Evolutionary conservation across 2,888 invertebrate genomes (phyloP).

Genomic region (Danaus chrysippus): DNA sequence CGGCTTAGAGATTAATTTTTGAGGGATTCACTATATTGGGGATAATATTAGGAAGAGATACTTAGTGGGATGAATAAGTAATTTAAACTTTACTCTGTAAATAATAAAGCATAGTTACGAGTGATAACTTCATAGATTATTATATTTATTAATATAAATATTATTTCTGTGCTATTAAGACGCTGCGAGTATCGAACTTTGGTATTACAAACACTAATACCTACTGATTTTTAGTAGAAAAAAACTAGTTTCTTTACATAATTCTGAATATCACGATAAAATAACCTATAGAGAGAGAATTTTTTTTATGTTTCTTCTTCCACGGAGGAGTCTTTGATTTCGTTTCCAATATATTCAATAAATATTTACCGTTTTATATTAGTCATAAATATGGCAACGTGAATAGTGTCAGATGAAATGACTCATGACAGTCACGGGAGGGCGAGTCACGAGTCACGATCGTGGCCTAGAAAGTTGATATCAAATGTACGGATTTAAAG

Average conservation of each 20-base stretch:
- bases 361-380: constrained; percentile 23
- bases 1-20: constrained; percentile 17
- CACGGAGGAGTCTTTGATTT: not conserved
- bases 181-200: no score
- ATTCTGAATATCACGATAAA: no score
- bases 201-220: no score
- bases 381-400: constrained; percentile 21
- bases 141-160: not conserved
- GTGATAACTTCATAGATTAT: not conserved
- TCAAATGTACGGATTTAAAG: constrained; percentile 17
- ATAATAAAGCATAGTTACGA: constrained; percentile 14
- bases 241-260: no score
- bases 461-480: constrained; percentile 36
- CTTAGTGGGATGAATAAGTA: constrained; percentile 16
- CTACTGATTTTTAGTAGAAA: no score
- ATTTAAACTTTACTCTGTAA: constrained; percentile 1
- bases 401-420: constrained; percentile 20
- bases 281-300: no score
- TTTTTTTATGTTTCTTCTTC: no score
- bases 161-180: no score
- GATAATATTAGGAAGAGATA: constrained; percentile 16
- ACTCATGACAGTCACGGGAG: constrained; percentile 34
- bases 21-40: constrained; percentile 18
- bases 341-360: constrained; percentile 4
- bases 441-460: constrained; percentile 35